Evolutionary conservation across 2,113 vertebrate species (phyloP).

Genomic region (Aphyosemion australe): DNA sequence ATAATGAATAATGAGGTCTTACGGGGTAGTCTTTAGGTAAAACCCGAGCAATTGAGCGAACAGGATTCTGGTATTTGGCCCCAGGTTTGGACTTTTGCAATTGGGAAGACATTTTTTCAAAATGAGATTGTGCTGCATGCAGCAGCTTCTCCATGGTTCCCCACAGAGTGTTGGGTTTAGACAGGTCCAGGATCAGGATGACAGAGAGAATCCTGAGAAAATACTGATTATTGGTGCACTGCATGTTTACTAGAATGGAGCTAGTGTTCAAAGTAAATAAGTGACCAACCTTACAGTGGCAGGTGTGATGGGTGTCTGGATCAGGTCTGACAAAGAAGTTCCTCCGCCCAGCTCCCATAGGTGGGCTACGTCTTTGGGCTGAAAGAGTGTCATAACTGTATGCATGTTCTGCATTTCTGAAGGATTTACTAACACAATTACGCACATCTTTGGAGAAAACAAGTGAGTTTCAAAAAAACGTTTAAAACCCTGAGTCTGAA

Average conservation of each 20-base stretch:
- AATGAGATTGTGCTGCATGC: slow-evolving; percentile 79
- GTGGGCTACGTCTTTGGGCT: slow-evolving; percentile 95
- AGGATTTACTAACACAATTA: too few relatives aligned
- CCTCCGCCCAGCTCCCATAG: slow-evolving; percentile 97
- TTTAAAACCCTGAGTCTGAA: background rate
- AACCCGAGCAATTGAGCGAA: slow-evolving; percentile 67
- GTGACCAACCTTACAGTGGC: slow-evolving; percentile 81
- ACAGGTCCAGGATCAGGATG: slow-evolving; percentile 91
- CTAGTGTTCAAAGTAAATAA: background rate
- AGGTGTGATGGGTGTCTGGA: slow-evolving; percentile 86
- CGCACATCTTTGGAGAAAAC: too few relatives aligned
- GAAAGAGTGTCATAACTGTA: slow-evolving; percentile 35
- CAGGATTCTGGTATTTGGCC: slow-evolving; percentile 71
- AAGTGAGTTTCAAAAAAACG: background rate
- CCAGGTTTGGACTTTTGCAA: slow-evolving; percentile 73
- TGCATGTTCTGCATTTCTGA: too few relatives aligned
- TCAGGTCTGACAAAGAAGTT: slow-evolving; percentile 88
- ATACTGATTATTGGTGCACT: background rate
- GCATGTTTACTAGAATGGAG: background rate
- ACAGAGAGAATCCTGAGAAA: slow-evolving; percentile 83
- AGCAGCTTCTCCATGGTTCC: slow-evolving; percentile 88
- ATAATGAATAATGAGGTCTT: background rate
- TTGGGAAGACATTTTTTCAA: slow-evolving; percentile 81
- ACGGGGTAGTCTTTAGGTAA: slow-evolving; percentile 92
- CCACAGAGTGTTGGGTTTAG: slow-evolving; percentile 91